Base-by-base conservation (phyloP, 2,797 vertebrate genomes). In the Trichosurus vulpecula region DNA sequence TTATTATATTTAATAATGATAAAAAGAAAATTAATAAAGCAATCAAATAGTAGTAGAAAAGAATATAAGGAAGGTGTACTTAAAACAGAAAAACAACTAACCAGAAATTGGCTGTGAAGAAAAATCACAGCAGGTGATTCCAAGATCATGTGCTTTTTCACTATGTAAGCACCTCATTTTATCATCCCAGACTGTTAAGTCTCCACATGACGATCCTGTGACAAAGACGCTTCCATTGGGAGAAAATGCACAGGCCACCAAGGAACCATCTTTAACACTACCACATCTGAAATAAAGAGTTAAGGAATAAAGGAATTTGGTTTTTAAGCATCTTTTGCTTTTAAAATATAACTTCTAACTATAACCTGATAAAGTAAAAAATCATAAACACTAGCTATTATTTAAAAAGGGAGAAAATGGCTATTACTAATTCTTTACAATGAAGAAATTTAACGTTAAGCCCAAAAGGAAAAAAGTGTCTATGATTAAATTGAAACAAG, bases 91-190 rank as follows among this genome's bases (percentile, higher is more conserved):
- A 97, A 97, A 87, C 93, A 97, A 98, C 99, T 98, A 97, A 99
- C 99, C 99, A 96, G 98, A 98, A 97, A 98, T 0, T 47, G 98
- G 98, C 95, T 97, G 98, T 90, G 99, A 99, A 96, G 99, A 99
- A 95, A 99, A 99, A 97, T 99, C 98, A 97, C 99, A 99, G 98
- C 99, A 99, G 95, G 99, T 99, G 94, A 99, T 99, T 0, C 99
- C 99, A 94, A 99, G 99, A 98, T 99, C 99, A 2, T 99, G 99
- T 52, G 99, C 99, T 98, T 99, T 99, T 98, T 99, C 99, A 10
- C 98, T 99, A 66, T 97, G 98, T 29, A 99, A 99, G 97, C 99
- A 99, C 93, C 98, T 99, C 99, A 99, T 98, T 94, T 98, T 97
- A 98, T 99, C 98, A 98, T 99, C 99, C 99, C 99, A 99, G 91